A percentile compares a stretch with the other conserved stretches of the same genome.
phyloP scores from a whole-genome alignment of 2,113 vertebrate genomes.

The Circaetus gallicus region DNA sequence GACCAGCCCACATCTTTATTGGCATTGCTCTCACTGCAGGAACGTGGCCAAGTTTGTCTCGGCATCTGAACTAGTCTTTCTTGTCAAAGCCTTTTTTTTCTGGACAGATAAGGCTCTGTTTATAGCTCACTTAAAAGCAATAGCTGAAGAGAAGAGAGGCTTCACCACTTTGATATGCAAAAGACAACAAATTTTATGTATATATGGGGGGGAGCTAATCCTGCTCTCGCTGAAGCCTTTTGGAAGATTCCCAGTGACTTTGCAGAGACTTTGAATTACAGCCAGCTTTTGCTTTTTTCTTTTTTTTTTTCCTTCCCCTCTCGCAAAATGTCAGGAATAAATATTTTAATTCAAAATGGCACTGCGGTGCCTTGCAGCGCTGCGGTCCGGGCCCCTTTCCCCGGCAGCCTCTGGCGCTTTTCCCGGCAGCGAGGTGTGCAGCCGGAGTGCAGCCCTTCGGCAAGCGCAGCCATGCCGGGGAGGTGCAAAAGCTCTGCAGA shows the following conservation, averaged over 20 bases:
- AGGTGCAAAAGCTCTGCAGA: background rate
- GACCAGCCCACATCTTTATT: background rate
- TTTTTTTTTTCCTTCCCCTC: background rate
- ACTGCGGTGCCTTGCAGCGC: fast-evolving
- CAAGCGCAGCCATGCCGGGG: fast-evolving
- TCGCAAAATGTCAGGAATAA: background rate
- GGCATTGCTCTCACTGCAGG: background rate
- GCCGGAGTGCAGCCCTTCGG: fast-evolving
- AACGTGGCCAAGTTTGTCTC: background rate
- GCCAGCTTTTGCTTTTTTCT: background rate
- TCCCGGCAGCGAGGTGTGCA: fast-evolving
- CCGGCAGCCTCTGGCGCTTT: fast-evolving
- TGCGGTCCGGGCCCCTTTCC: fast-evolving
- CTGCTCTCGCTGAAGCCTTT: background rate
- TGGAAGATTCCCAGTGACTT: slow-evolving; percentile 25
- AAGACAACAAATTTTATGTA: background rate
- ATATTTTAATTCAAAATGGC: slow-evolving; percentile 19
- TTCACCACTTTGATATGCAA: slow-evolving; percentile 1
- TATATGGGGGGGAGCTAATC: background rate
- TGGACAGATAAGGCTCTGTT: background rate
- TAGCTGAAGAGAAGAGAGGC: slow-evolving; percentile 12
- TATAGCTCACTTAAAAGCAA: background rate
- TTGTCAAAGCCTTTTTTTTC: background rate
- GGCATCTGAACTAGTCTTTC: background rate
- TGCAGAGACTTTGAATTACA: background rate